Evolutionary conservation across 37 sponge, comb jelly and placozoan species (phyloP), one percentile per base, ranked within the genome.

Genomic region (Eunapius fragilis): DNA sequence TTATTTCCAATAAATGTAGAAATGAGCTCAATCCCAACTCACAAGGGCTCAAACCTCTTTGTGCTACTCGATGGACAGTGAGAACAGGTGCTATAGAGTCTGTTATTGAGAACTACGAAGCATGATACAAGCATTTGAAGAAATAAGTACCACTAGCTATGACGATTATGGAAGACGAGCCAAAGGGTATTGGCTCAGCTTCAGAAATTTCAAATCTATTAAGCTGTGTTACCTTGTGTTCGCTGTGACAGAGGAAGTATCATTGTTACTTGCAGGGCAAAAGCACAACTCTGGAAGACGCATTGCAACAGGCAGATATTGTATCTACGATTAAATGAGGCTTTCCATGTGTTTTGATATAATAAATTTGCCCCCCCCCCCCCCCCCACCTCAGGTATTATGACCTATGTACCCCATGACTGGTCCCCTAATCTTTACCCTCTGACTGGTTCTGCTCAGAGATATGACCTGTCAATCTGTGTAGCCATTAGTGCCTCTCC

Each of bases 1-100:
- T 47, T 37, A 19, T 82, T 31, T 87, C 87, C 77, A 23, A 34
- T 36, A 13, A 70, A 10, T 34, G 80, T 68, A 76, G 85, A 80
- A 13, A 13, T 24, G 67, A 86, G 37, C 67, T 90, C 17, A 58
- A 76, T 31, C 77, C 87, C 38, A 77, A 85, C 24, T 58, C 67
- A 33, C 26, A 79, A 17, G 37, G 14, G 2, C 30, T 87, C 3
- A 87, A 84, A 67, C 85, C 81, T 32, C 67, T 92, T 26, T 88
- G 92, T 37, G 83, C 87, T 11, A 91, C 91, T 9, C 34, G 91
- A 45, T 91, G 91, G 91, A 91, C 87, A 70, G 87, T 86, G 10
- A 75, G 87, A 2, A 91, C 91, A 37, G 67, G 12, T 19, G 91
- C 91, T 19, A 81, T 90, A 33, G 49, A 80, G 69, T 81, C 87